Evolutionary conservation across 2,113 vertebrate species (phyloP).

Genomic region (Oreochromis aureus): DNA sequence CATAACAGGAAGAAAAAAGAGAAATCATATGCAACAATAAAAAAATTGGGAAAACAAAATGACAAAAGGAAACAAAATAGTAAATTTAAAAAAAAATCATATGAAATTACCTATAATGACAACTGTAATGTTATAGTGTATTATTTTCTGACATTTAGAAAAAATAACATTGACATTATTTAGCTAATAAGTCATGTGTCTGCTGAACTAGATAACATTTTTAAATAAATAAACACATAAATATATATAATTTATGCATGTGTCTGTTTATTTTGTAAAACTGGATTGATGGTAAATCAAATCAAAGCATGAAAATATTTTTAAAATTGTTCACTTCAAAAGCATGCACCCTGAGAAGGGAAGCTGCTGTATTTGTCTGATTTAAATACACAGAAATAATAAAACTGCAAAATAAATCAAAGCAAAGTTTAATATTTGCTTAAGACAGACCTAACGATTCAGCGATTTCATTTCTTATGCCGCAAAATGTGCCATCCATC

Average conservation of each 20-base stretch:
- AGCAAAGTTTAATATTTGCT: background rate
- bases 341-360: background rate
- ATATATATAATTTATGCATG: background rate
- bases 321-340: background rate
- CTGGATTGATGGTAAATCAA: background rate
- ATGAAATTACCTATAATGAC: background rate
- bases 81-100: background rate
- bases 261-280: background rate
- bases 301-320: background rate
- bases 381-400: background rate
- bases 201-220: background rate
- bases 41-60: background rate
- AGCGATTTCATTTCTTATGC: background rate
- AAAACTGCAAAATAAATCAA: background rate
- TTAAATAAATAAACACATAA: background rate
- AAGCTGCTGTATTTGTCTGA: background rate
- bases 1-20: background rate
- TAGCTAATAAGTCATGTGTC: background rate
- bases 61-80: background rate
- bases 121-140: background rate
- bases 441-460: background rate
- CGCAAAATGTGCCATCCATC: background rate
- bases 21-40: background rate
- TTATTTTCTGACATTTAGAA: background rate
- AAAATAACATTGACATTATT: background rate